These are phyloP conservation scores for Drosophila helvetica DNA, from an alignment of 2,888 invertebrate genomes.

Conservation along the genomic window DNA sequence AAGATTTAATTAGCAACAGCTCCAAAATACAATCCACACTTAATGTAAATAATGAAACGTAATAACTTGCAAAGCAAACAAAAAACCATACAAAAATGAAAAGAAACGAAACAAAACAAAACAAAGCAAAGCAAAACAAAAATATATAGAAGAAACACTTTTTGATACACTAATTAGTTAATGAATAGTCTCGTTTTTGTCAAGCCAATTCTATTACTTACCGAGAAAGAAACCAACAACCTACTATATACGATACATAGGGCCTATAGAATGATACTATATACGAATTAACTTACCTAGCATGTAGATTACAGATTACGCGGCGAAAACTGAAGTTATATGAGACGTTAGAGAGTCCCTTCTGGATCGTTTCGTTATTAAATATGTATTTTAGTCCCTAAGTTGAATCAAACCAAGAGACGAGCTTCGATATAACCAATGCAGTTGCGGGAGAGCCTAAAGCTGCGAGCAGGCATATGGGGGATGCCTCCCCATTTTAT, in stretches of 20 bases:
- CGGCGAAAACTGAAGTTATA: constrained; percentile 35
- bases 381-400: constrained; percentile 37
- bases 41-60: constrained; percentile 21
- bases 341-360: constrained; percentile 14
- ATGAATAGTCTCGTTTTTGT: constrained; percentile 57
- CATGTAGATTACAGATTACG: constrained; percentile 31
- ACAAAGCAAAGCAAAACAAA: constrained; percentile 7
- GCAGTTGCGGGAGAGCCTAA: constrained; percentile 9
- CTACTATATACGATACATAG: constrained; percentile 33
- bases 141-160: constrained; percentile 22
- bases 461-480: not conserved
- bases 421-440: constrained; percentile 20
- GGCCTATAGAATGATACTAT: constrained; percentile 21
- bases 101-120: constrained; percentile 14
- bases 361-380: constrained; percentile 21
- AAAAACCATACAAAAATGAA: constrained; percentile 19
- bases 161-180: constrained; percentile 56
- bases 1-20: not conserved
- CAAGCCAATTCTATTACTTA: constrained; percentile 49
- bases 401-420: constrained; percentile 21
- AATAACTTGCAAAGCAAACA: constrained; percentile 36
- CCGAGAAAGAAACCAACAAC: constrained; percentile 41
- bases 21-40: constrained; percentile 15
- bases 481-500: constrained; percentile 8
- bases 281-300: constrained; percentile 42